Evolutionary conservation across 2,113 vertebrate genomes (phyloP), one percentile per base, ranked within the genome.

Genomic region (Vireo altiloquus): DNA sequence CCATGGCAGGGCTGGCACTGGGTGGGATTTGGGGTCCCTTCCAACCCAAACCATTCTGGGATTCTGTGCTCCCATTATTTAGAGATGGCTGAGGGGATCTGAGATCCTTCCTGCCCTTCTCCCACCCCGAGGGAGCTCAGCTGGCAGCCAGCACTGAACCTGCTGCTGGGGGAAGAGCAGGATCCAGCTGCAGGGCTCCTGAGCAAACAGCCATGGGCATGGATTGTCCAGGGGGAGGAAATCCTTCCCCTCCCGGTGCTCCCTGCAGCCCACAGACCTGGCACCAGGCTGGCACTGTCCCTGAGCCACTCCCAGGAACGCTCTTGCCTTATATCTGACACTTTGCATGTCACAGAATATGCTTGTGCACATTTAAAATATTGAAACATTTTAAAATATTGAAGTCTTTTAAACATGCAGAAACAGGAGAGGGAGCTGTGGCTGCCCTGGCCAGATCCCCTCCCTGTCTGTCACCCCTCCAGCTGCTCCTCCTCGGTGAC

Each of bases 321-420:
- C 20, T 49, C 53, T 0, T 4, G 7, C 33, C 50, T 9, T 3
- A 0, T 0, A 5, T 1, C 40, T 30, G 30, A 64, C 49, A 27
- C 2, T 11, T 0, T 4, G 2, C 7, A 10, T 0, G 6, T 4
- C 50, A 46, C 3, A 25, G 47, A 75, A 52, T 1, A 7, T 0
- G 0, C 5, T 11, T 16, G 11, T 61, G 27, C 35, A 25, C 4
- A 0, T 24, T 24, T 11, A 30, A 77, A 68, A 28, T 6, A 28
- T 0, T 4, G 35, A 18, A 52, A 9, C 49, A 23, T 19, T 37
- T 22, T 6, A 25, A 56, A 77, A 30, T 7, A 47, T 0, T 9
- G 40, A 14, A n/a, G 6, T 8, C 7, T 49, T 63, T 40, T 4
- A 10, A 30, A 13, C 0, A 1, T 1, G 15, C 42, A 50, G 3